These are phyloP conservation scores for Auanema freiburgensis DNA, from an alignment of 2,888 invertebrate genomes.

Conservation along the genomic window DNA sequence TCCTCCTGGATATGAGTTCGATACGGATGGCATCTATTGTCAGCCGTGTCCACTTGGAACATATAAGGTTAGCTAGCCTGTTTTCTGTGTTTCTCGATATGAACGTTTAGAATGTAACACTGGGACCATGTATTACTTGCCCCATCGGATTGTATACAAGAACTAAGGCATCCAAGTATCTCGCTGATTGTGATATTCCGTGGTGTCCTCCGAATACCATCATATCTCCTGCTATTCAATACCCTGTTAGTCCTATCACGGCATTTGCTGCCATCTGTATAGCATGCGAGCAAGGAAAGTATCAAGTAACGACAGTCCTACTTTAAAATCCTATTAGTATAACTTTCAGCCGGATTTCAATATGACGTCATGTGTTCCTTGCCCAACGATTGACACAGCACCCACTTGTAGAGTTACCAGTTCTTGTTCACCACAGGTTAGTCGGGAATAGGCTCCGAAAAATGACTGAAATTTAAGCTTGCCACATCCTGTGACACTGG, in stretches of 20 bases:
- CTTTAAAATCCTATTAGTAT: neutral
- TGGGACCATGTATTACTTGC: slow-evolving; percentile 6
- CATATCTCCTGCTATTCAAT: neutral
- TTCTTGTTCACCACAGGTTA: neutral
- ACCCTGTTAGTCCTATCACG: neutral
- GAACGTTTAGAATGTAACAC: slow-evolving; percentile 1
- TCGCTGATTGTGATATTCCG: slow-evolving; percentile 5
- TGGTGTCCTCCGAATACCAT: slow-evolving; percentile 12
- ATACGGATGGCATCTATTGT: neutral
- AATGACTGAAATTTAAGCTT: neutral
- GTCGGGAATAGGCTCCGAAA: too few relatives aligned
- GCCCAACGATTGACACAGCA: neutral
- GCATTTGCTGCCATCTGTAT: slow-evolving; percentile 7
- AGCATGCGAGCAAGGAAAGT: slow-evolving; percentile 9
- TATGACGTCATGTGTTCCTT: neutral
- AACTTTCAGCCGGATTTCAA: neutral
- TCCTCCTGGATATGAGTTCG: slow-evolving; percentile 11
- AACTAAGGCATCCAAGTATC: neutral
- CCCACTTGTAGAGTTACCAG: neutral
- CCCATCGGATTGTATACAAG: slow-evolving; percentile 6
- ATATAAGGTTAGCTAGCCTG: slow-evolving; percentile 5
- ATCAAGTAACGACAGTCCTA: neutral
- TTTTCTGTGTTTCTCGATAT: neutral
- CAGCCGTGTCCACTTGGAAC: slow-evolving; percentile 9
- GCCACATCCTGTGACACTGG: neutral